Evolutionary conservation across 2,888 invertebrate species (phyloP).

Genomic region (Leptarthrus brevirostris): DNA sequence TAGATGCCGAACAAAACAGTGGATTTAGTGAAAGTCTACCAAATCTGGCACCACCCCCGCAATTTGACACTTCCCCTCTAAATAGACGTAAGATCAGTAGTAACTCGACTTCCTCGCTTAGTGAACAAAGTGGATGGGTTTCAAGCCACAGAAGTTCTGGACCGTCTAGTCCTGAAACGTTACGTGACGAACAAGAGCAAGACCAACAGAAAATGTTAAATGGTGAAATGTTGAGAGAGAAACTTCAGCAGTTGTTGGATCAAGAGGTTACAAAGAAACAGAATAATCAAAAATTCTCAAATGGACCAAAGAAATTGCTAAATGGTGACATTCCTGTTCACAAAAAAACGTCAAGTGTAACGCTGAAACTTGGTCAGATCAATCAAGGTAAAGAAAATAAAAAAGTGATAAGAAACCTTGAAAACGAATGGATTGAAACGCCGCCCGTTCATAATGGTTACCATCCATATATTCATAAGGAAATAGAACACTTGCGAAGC

Average conservation of each 20-base stretch:
- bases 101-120: conserved; percentile 76
- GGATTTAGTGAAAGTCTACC: conserved; percentile 79
- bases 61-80: conserved; percentile 71
- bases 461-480: conserved; percentile 70
- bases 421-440: conserved; percentile 57
- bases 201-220: conserved; percentile 68
- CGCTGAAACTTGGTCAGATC: conserved; percentile 59
- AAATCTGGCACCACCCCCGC: conserved; percentile 75
- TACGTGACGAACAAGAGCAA: conserved; percentile 57
- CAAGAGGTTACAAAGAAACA: conserved; percentile 60
- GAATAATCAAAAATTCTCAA: neutral
- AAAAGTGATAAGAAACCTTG: conserved; percentile 57
- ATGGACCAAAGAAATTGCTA: conserved; percentile 5
- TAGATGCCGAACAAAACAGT: conserved; percentile 57
- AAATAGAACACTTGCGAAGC: conserved; percentile 62
- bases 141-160: conserved; percentile 79
- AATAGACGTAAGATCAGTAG: conserved; percentile 66
- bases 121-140: conserved; percentile 90
- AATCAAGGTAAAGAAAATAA: conserved; percentile 57
- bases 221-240: conserved; percentile 75
- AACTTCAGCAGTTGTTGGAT: conserved; percentile 72
- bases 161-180: conserved; percentile 72
- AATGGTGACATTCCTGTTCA: conserved; percentile 59
- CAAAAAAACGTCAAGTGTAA: conserved; percentile 63
- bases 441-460: conserved; percentile 58